A percentile compares a stretch with the other conserved stretches of the same genome.
Evolutionary conservation across 2,888 invertebrate genomes (phyloP).

Genomic region (Leptinotarsa rubiginosa): DNA sequence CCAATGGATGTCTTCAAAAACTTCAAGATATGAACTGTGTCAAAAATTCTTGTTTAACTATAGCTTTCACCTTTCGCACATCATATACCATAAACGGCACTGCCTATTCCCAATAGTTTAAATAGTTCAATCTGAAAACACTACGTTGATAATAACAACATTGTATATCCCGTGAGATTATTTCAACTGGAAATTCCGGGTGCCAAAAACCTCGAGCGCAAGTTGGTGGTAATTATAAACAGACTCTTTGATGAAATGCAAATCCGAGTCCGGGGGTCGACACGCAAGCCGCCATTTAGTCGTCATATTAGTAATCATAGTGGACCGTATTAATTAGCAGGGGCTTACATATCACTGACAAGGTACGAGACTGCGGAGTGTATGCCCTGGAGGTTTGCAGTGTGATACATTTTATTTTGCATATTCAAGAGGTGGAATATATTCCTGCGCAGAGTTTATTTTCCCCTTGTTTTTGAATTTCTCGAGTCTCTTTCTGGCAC

Average conservation of each 20-base stretch:
- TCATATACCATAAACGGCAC: no score
- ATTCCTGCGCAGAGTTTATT: neutral
- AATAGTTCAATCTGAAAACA: no score
- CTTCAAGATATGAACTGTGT: no score
- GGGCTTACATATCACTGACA: conserved; percentile 44
- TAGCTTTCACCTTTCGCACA: no score
- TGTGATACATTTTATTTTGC: conserved; percentile 9
- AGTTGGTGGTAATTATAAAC: conserved; percentile 35
- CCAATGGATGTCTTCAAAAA: no score
- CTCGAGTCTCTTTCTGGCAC: no score
- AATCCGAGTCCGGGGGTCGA: conserved; percentile 48
- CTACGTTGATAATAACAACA: no score
- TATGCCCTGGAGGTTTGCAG: conserved; percentile 2
- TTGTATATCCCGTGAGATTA: neutral
- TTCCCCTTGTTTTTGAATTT: neutral
- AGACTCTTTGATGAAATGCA: conserved; percentile 52
- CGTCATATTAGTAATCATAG: conserved; percentile 52
- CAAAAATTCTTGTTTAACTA: no score
- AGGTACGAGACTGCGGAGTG: conserved; percentile 1
- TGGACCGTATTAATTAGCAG: conserved; percentile 49
- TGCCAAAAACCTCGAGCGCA: neutral
- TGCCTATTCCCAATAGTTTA: no score
- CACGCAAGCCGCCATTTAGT: conserved; percentile 53
- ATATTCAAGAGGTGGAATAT: neutral
- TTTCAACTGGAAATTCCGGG: neutral